phyloP scores from a whole-genome alignment of 2,888 invertebrate species.

The Empis stercorea region DNA sequence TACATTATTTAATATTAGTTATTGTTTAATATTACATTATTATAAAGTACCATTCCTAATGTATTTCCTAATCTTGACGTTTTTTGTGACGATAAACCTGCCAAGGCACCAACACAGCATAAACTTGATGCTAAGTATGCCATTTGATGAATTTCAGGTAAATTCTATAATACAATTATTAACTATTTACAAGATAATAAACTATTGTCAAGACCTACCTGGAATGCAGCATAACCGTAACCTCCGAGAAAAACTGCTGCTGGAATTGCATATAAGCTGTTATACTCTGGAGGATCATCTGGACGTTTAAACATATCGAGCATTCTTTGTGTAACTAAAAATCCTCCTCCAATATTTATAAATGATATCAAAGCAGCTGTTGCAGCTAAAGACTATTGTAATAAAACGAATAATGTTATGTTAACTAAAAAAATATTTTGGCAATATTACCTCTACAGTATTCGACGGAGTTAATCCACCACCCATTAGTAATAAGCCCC shows the following conservation, averaged over 20 bases:
- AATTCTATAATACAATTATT: conserved; percentile 34
- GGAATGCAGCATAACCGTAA: conserved; percentile 48
- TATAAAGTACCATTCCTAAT: conserved; percentile 56
- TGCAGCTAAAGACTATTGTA: conserved; percentile 54
- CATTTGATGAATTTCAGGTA: conserved; percentile 74
- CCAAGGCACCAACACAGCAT: conserved; percentile 80
- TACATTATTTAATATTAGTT: neutral
- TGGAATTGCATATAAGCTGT: conserved; percentile 66
- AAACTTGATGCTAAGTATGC: conserved; percentile 69
- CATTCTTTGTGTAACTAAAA: conserved; percentile 81
- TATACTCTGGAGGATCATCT: conserved; percentile 78
- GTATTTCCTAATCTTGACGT: conserved; percentile 75
- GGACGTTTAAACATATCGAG: conserved; percentile 79
- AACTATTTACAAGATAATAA: too few relatives aligned
- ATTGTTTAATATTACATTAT: too few relatives aligned
- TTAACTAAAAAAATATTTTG: conserved; percentile 4
- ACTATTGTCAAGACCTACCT: conserved; percentile 35
- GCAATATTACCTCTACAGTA: conserved; percentile 48
- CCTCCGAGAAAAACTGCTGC: conserved; percentile 56
- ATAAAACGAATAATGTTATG: conserved; percentile 10
- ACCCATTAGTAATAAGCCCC: conserved; percentile 75
- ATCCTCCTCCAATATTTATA: conserved; percentile 84
- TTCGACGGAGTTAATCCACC: conserved; percentile 65
- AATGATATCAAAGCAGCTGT: conserved; percentile 76
- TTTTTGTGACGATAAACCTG: conserved; percentile 69